Conservation (phyloP, 2,888 invertebrate genomes). For the Bellardia pandia region DNA sequence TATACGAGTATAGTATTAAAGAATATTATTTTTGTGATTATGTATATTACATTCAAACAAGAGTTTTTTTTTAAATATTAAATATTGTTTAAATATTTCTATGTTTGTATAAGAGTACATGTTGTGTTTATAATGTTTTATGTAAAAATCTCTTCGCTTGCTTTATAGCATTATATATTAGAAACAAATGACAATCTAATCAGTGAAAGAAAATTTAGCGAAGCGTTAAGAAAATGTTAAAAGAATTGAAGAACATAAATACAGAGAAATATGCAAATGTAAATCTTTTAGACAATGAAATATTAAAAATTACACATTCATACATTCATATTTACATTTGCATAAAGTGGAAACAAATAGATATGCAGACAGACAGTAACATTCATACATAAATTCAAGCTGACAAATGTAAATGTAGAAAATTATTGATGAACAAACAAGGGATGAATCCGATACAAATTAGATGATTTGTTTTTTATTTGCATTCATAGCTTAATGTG, state of each 20-base stretch:
- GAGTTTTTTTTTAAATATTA: no score
- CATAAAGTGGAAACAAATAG: background rate
- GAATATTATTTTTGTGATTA: no score
- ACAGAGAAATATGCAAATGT: background rate
- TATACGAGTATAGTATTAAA: no score
- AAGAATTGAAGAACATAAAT: background rate
- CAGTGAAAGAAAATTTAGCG: background rate
- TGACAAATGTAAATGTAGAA: background rate
- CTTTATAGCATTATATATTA: background rate
- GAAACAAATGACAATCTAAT: background rate
- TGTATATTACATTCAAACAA: no score
- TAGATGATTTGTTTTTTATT: background rate
- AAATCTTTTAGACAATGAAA: background rate
- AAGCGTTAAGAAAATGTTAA: background rate
- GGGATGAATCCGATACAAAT: background rate
- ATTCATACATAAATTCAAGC: background rate
- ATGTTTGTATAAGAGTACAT: no score
- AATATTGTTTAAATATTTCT: no score
- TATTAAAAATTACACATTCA: background rate
- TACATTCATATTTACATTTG: background rate
- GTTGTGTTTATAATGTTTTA: background rate
- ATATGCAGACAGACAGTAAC: background rate
- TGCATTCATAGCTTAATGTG: background rate
- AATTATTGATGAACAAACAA: conserved; percentile 1
- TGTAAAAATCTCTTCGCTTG: background rate